Evolutionary conservation across 2,888 invertebrate genomes (phyloP), one percentile per base, ranked within the genome.

Genomic region (Beris morrisii): DNA sequence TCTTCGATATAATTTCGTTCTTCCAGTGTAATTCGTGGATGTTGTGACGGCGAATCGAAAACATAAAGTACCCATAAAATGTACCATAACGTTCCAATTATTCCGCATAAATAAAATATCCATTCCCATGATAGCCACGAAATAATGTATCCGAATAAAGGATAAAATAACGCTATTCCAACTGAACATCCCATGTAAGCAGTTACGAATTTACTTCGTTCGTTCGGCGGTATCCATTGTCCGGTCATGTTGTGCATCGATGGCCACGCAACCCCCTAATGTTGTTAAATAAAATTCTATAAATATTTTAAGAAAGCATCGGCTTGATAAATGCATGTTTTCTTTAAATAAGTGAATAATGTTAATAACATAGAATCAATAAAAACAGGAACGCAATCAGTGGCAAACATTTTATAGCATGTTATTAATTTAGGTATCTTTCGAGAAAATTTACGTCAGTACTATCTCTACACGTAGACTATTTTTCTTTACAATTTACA

Each of bases 171-270:
- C 0, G 87, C 88, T 22, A 86, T 85, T 5, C 88, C 88, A 1
- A 88, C 82, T 0, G 88, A 88, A 74, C 88, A 87, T 77, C 86
- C 86, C 70, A 86, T 75, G 73, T 86, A 86, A 48, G 87, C 83
- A 43, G 86, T 87, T 4, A 88, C 85, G 70, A 87, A 87, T 78
- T 86, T 88, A 73, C 90, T 88, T 64, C 92, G 84, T 76, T 93
- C 93, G 70, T 89, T 83, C 0, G 90, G 89, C 12, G 92, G 92
- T 63, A 92, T 90, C 93, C 92, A 93, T 72, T 87, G 85, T 0
- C 90, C 89, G 70, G 90, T 88, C 82, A 93, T 83, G 28, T 88
- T 83, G 76, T 92, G 90, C 89, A 91, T 90, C 2, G 89, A 85
- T 3, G 92, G 92, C 86, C 90, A 91, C 4, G 86, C 82, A 30